A percentile compares a stretch with the other conserved stretches of the same genome.
phyloP scores from a whole-genome alignment of 35 echinoderm and acorn worm species.

The Heliocidaris erythrogramma region DNA sequence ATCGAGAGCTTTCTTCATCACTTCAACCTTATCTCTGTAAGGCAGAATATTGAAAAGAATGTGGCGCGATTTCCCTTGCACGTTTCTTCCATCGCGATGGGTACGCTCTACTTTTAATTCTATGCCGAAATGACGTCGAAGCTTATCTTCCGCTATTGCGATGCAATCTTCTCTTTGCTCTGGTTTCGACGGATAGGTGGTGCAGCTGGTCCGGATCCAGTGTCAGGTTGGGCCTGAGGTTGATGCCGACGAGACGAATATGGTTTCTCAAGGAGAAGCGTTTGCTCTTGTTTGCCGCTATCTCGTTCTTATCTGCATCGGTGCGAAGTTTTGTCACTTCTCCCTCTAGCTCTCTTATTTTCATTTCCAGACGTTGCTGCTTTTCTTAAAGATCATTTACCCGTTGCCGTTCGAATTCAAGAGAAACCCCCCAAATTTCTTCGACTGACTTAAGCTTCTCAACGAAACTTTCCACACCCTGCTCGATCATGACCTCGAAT shows the following conservation, averaged over 20 bases:
- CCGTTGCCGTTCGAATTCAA: neutral
- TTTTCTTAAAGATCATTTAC: neutral
- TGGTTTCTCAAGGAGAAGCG: neutral
- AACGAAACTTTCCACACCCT: too few species aligned
- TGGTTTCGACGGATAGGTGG: neutral
- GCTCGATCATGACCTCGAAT: too few species aligned
- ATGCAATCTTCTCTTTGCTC: neutral
- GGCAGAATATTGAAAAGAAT: conserved; percentile 40
- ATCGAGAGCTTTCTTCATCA: conserved; percentile 16
- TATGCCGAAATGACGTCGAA: neutral
- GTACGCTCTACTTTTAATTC: conserved; percentile 32
- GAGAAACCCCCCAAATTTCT: neutral
- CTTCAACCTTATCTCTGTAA: conserved; percentile 46
- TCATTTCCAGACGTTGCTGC: neutral
- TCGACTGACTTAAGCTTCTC: too few species aligned
- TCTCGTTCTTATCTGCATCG: neutral
- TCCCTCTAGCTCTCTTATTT: neutral
- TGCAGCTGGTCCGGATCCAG: too few species aligned
- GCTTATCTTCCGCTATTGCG: neutral
- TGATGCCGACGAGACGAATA: neutral
- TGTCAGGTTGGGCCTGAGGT: neutral
- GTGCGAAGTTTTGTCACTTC: neutral
- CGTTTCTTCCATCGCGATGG: conserved; percentile 37
- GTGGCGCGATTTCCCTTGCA: neutral
- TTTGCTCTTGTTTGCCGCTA: neutral